Evolutionary conservation across 37 sponge, comb jelly and placozoan species (phyloP), one percentile per base, ranked within the genome.

Genomic region (Ianthella basta): DNA sequence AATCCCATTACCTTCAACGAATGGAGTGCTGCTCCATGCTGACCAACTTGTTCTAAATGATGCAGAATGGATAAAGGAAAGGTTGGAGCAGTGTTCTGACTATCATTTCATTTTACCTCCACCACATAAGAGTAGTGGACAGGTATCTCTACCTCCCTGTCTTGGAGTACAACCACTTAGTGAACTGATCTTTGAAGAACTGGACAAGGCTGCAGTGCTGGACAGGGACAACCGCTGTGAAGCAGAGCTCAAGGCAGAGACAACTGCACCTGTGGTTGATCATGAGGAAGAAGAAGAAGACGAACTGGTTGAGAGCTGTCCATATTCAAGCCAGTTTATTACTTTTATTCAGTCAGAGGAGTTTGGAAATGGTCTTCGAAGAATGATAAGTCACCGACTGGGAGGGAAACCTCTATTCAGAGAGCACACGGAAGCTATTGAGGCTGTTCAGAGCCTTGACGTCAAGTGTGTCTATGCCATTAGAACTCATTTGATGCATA

Each of bases 141-240:
- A 74, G 24, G 60, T 55, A 21, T 68, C 65, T 3, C 78, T 77
- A 35, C 91, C 91, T 44, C 23, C 5, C 29, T 82, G 60, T 24
- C 65, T 91, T 0, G 61, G 82, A 55, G 88, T 91, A 5, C 78
- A 81, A n/a, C 23, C 10, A 21, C 40, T 91, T 4, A 87, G 87
- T 50, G 32, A 41, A 25, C 34, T 91, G 10, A 41, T 87, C 1
- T 44, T 35, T 41, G 91, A 91, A 40, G 57, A 85, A 53, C 59
- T 91, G 19, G 65, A 85, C 79, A 41, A 30, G 37, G 55, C 59
- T 54, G 61, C 72, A 6, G 50, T 30, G 59, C 15, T 34, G 29
- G 23, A 38, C 40, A 72, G 56, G 6, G 40, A 65, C 21, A 60
- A 59, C 30, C 83, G 91, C 25, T 66, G 14, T 44, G 85, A 85